Base-by-base conservation (phyloP, 2,888 invertebrate species). In the Ptychoptera albimana region DNA sequence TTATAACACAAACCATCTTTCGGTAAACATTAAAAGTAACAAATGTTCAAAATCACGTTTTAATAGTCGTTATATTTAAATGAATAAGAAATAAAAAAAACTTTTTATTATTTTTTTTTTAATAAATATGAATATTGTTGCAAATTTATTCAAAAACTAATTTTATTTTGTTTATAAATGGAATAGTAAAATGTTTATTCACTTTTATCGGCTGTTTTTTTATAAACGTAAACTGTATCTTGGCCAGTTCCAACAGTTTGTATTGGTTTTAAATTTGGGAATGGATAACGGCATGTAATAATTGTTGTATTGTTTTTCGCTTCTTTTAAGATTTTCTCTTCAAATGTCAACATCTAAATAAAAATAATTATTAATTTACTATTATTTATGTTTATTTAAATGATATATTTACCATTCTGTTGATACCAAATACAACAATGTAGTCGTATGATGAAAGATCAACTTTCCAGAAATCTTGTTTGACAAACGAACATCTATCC, bases 391-490 rank as follows among this genome's bases (percentile, higher is more conserved):
- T n/a, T n/a, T n/a, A n/a, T n/a, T n/a, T n/a, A n/a, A n/a, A n/a
- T n/a, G n/a, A n/a, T 23, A 23, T 23, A 23, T 23, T 43, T 35
- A 82, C 84, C 93, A 94, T 92, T 69, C 87, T 81, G 58, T 91
- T 86, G 0, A 94, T 93, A 36, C 93, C 94, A 72, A 94, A 94
- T 56, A 94, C 82, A 1, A 94, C 81, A 44, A 94, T 74, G 58
- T 88, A 87, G 51, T 86, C 72, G 61, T 89, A 94, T 0, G 73
- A 69, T 4, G 70, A 67, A 12, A 92, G 66, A 58, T 80, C 65
- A 53, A 81, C 82, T 55, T 79, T 85, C 89, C 91, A 93, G 35
- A 94, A 69, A 67, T 94, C 82, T 51, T 68, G 68, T 34, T 76
- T 71, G 54, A 75, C 75, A 58, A 87, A 87, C 10, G 62, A 62